phyloP scores from a whole-genome alignment of 2,797 vertebrate species.

The Micromesistius poutassou region DNA sequence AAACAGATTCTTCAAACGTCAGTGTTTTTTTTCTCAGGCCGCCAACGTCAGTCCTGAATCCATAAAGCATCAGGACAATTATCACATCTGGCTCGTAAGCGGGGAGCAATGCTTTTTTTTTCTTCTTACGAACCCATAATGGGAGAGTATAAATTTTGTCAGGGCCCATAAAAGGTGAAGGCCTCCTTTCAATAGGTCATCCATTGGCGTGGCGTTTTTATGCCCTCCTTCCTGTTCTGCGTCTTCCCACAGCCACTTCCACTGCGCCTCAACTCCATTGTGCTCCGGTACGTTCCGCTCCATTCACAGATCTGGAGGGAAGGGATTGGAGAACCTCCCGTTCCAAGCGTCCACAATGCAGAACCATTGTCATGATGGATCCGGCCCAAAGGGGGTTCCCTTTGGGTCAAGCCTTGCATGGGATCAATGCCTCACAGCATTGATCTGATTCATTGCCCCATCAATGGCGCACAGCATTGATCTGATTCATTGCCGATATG shows the following conservation, averaged over 20 bases:
- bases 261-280: constrained; percentile 45
- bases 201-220: constrained; percentile 57
- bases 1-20: background rate
- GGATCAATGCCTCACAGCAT: background rate
- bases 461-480: background rate
- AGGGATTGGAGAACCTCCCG: background rate
- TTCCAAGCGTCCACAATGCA: background rate
- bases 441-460: no score
- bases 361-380: background rate
- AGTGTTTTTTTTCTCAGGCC: background rate
- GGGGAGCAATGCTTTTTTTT: constrained; percentile 32
- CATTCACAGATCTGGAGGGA: background rate
- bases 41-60: constrained; percentile 27
- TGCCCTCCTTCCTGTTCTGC: constrained; percentile 55
- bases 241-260: constrained; percentile 57
- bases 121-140: constrained; percentile 30
- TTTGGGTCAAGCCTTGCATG: background rate
- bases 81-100: constrained; percentile 46
- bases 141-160: constrained; percentile 47
- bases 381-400: background rate
- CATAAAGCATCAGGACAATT: constrained; percentile 29
- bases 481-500: background rate
- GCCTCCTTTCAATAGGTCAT: constrained; percentile 65
- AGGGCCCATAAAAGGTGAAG: constrained; percentile 55
- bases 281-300: constrained; percentile 9